phyloP scores from a whole-genome alignment of 2,797 vertebrate genomes.

The Falco naumanni region DNA sequence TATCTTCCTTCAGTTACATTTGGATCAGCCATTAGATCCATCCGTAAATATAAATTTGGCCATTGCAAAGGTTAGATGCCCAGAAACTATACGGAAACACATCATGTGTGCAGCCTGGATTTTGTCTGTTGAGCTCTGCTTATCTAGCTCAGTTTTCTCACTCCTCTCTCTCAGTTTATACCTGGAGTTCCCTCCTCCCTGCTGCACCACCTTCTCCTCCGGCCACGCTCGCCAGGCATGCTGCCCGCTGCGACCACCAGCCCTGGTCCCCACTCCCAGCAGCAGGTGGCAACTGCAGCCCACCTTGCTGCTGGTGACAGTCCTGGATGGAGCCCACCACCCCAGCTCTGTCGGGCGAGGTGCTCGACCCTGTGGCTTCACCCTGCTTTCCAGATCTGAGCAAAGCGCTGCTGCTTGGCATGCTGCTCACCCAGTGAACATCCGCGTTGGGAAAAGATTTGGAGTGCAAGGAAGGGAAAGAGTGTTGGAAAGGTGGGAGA shows the following conservation, averaged over 20 bases:
- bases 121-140: accelerated
- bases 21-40: not conserved
- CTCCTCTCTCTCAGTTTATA: accelerated
- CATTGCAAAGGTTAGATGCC: accelerated
- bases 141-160: accelerated
- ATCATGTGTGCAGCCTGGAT: accelerated
- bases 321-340: not conserved
- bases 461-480: not conserved
- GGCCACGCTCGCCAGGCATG: too few species aligned
- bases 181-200: too few species aligned
- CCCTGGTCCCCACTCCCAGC: not conserved
- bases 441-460: accelerated
- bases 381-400: not conserved
- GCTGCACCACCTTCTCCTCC: too few species aligned
- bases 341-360: accelerated
- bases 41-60: too few species aligned
- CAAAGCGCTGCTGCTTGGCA: not conserved
- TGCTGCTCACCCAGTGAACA: accelerated
- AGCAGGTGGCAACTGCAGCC: constrained; percentile 41
- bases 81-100: accelerated
- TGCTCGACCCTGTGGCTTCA: accelerated
- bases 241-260: too few species aligned
- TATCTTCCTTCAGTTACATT: accelerated
- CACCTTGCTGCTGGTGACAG: too few species aligned
- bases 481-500: not conserved